Conservation (phyloP, 2,888 invertebrate species). For the Meteorus cinctellus region DNA sequence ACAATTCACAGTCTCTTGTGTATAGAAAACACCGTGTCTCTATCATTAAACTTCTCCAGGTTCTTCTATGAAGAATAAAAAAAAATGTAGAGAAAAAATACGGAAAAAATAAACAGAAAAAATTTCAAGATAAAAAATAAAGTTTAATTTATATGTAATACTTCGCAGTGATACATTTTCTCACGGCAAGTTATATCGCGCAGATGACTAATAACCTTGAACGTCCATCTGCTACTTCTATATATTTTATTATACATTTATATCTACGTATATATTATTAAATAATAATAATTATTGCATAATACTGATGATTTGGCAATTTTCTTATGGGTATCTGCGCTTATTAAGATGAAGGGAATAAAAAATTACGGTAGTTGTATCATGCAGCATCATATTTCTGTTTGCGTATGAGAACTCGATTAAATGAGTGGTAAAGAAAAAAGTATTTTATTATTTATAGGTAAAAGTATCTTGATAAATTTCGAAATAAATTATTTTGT, state of each 20-base stretch:
- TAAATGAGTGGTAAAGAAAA: too few relatives aligned
- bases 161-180: not conserved
- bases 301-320: not conserved
- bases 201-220: not conserved
- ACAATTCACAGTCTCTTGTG: conserved; percentile 1
- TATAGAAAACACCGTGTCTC: not conserved
- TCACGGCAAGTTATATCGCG: not conserved
- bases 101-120: not conserved
- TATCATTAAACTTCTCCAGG: not conserved
- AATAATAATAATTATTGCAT: conserved; percentile 7
- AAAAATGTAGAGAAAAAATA: not conserved
- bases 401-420: too few relatives aligned
- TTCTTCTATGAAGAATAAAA: not conserved
- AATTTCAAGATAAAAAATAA: not conserved
- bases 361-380: too few relatives aligned
- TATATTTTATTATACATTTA: not conserved
- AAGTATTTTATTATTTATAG: too few relatives aligned
- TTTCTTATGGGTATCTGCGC: too few relatives aligned
- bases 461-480: too few relatives aligned
- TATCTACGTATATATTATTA: not conserved
- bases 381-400: too few relatives aligned
- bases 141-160: not conserved
- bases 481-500: too few relatives aligned
- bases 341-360: too few relatives aligned
- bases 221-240: conserved; percentile 7